Base-by-base conservation (phyloP, 2,113 vertebrate species). In the Ophthalmolycus amberensis region DNA sequence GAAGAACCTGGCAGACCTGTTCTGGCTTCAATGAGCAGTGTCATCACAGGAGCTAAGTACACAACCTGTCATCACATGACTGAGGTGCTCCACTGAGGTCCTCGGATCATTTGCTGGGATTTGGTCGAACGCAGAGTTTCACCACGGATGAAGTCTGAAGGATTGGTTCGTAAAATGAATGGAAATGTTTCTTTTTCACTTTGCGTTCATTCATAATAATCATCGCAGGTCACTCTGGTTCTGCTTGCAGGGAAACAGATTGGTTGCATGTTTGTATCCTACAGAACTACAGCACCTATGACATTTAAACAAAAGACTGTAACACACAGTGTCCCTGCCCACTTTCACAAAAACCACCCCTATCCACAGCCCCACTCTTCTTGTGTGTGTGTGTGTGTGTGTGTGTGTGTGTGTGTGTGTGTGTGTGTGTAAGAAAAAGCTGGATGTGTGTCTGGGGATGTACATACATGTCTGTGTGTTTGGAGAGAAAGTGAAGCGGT, bases 171-270 rank as follows among this genome's bases (percentile, higher is more conserved):
- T 34, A 18, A 63, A 63, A 22, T 20, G 0, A 46, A 37, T 15
- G 10, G 1, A 25, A 48, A 60, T 42, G n/a, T 46, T 60, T 12
- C 37, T 9, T 25, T 5, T 9, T n/a, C 64, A 44, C 16, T 44
- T 40, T 62, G 20, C 37, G 15, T 67, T 7, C 16, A n/a, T 75
- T 9, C n/a, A 15, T 34, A 63, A 62, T 22, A 10, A 56, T 60
- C 6, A 20, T 75, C 3, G 29, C 68, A 65, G 29, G 62, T 48
- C 68, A 60, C 69, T 68, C 2, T 1, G 50, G 84, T 66, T 81
- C 85, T 85, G 83, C 62, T 67, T 25, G 48, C 46, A 37, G 44
- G 79, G 68, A 78, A 84, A 91, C 90, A 88, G 90, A 91, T 80
- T 79, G 83, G 84, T 82, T 73, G 71, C 88, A 90, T 85, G 85